Evolutionary conservation across 2,888 invertebrate species (phyloP), one percentile per base, ranked within the genome.

Genomic region (Anarsia innoxiella): DNA sequence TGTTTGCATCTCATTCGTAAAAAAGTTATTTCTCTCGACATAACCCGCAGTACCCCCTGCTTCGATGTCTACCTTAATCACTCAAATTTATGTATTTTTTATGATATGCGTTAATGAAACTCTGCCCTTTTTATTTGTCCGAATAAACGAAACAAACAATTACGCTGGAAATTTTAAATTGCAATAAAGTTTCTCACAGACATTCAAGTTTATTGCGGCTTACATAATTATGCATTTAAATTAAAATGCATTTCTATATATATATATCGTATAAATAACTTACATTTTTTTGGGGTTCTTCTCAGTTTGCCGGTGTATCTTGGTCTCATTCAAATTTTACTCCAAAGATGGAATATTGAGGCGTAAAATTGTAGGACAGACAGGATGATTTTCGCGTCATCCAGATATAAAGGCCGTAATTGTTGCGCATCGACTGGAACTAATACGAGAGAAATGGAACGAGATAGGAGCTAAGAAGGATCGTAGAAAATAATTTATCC

Each of bases 341-440:
- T 66, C 61, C 51, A n/a, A 65, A 67, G 66, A 67, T 67, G 60
- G 65, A 66, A 75, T 68, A 72, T 57, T 69, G 73, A 64, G 64
- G 74, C 80, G 77, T 82, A 66, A 82, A 84, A 80, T 83, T 80
- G 71, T 72, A 60, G 67, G 69, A 63, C 64, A 72, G 71, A 63
- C 72, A 63, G 59, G 71, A 76, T 79, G 77, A 82, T 82, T 80
- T 82, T 80, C 75, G 76, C 82, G 74, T 79, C 82, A 83, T 79
- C 73, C 76, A 72, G 68, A 73, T 66, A 80, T 78, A 82, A 82
- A 80, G 74, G 68, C 64, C 65, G 73, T 82, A 84, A 84, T 83
- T 82, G 83, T 82, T 82, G 76, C 77, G 73, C 80, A 83, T 77
- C 74, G 75, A 62, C 70, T 80, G 83, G 80, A 82, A 84, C 83